phyloP scores from a whole-genome alignment of 2,888 invertebrate species.

The Gryllus longicercus region DNA sequence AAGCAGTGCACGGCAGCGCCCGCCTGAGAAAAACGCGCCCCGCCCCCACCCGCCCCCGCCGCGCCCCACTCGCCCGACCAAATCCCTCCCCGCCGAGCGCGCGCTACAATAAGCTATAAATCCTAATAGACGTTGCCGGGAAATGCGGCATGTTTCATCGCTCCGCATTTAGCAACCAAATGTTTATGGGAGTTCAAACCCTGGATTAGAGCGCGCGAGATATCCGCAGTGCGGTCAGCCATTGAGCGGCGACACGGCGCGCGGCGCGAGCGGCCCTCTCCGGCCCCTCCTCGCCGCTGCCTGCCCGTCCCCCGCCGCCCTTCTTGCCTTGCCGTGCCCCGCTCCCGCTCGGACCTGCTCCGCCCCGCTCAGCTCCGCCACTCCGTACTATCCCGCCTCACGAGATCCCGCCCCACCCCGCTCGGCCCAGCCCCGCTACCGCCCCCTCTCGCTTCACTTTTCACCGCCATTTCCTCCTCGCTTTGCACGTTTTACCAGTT shows the following conservation, averaged over 20 bases:
- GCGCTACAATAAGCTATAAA: slow-evolving; percentile 17
- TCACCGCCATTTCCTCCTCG: neutral
- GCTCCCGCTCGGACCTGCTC: neutral
- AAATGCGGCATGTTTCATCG: slow-evolving; percentile 2
- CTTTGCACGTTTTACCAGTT: too few relatives aligned
- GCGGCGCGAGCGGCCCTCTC: neutral
- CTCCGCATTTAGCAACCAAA: neutral
- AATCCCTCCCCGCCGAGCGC: neutral
- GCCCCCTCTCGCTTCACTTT: neutral
- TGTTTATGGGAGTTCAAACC: slow-evolving; percentile 3
- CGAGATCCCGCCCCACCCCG: neutral
- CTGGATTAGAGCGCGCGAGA: slow-evolving; percentile 17
- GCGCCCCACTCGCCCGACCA: neutral
- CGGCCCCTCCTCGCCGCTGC: neutral
- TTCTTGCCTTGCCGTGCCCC: too few relatives aligned
- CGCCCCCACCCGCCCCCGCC: neutral
- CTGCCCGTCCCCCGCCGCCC: neutral
- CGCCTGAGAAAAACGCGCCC: neutral
- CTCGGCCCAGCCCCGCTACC: neutral
- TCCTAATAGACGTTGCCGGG: neutral
- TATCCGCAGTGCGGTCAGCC: slow-evolving; percentile 17
- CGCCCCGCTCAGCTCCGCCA: neutral
- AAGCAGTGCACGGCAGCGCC: neutral
- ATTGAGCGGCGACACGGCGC: neutral
- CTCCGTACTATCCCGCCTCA: neutral